Conservation (phyloP, 1,140 invertebrate genomes). For the Tetraneura akinire region DNA sequence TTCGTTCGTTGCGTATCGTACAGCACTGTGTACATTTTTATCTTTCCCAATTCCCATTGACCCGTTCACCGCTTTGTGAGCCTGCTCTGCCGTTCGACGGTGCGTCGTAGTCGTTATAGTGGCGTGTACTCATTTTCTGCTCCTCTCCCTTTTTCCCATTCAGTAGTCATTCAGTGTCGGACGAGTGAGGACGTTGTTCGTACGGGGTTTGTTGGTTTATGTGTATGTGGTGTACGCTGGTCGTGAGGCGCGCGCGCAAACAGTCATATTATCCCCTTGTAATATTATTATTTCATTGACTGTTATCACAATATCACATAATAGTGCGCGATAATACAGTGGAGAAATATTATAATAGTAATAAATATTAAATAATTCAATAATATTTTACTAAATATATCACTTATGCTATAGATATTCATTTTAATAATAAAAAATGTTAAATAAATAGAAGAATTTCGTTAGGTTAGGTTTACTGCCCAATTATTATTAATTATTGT, state of each 20-base stretch:
- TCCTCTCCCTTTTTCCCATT: neutral
- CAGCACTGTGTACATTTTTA: too few relatives aligned
- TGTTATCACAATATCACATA: neutral
- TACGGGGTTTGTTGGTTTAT: neutral
- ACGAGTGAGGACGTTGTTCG: neutral
- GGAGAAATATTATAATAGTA: too few relatives aligned
- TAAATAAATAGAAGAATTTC: neutral
- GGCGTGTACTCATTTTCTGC: neutral
- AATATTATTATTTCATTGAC: neutral
- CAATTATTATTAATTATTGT: too few relatives aligned
- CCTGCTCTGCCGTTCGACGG: too few relatives aligned
- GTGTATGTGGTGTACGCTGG: neutral
- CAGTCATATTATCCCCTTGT: neutral
- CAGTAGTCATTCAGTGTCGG: conserved; percentile 36
- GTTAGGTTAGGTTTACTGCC: neutral
- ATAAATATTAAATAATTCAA: too few relatives aligned
- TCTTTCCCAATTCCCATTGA: too few relatives aligned
- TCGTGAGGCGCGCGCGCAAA: neutral
- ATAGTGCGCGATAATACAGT: too few relatives aligned
- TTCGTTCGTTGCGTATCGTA: too few relatives aligned
- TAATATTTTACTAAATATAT: too few relatives aligned
- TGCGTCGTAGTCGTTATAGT: neutral
- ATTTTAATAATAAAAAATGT: neutral
- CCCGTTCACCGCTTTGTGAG: too few relatives aligned
- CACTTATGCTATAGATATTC: neutral